Evolutionary conservation across 2,888 invertebrate species (phyloP).

Genomic region (Archaeoteleia sp.): DNA sequence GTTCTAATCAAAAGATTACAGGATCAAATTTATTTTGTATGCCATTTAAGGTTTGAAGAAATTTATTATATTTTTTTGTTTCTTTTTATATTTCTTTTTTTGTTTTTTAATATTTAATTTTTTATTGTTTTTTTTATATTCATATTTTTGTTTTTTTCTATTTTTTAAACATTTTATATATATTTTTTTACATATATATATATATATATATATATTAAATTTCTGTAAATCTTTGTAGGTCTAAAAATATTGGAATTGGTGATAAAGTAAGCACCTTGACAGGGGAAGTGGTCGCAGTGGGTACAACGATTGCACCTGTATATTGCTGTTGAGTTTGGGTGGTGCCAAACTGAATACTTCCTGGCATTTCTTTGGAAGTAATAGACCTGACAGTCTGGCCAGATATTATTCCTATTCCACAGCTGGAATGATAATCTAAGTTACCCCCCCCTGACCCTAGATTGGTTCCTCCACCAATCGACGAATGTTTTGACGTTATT

Average conservation of each 20-base stretch:
- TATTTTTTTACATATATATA: no score
- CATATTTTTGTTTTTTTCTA: no score
- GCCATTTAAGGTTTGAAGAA: no score
- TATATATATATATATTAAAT: no score
- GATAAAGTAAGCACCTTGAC: slow-evolving; percentile 67
- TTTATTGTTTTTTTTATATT: no score
- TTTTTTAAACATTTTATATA: no score
- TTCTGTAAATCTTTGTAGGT: no score
- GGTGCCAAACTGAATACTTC: slow-evolving; percentile 74
- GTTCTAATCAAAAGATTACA: no score
- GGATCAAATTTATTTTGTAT: no score
- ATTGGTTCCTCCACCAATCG: slow-evolving; percentile 72
- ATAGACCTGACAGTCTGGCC: slow-evolving; percentile 72
- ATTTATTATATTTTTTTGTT: no score
- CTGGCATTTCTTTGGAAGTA: slow-evolving; percentile 74
- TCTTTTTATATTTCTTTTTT: no score
- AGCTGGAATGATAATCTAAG: slow-evolving; percentile 73
- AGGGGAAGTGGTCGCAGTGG: slow-evolving; percentile 70
- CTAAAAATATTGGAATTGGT: slow-evolving; percentile 13
- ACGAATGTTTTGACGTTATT: slow-evolving; percentile 76
- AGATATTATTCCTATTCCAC: slow-evolving; percentile 70
- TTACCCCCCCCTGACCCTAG: slow-evolving; percentile 69
- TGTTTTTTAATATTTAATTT: no score
- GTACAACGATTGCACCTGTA: slow-evolving; percentile 72
- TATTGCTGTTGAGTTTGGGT: slow-evolving; percentile 72